Evolutionary conservation across 1,140 invertebrate genomes (phyloP), one percentile per base, ranked within the genome.

Genomic region (Euura saliciscinereae): DNA sequence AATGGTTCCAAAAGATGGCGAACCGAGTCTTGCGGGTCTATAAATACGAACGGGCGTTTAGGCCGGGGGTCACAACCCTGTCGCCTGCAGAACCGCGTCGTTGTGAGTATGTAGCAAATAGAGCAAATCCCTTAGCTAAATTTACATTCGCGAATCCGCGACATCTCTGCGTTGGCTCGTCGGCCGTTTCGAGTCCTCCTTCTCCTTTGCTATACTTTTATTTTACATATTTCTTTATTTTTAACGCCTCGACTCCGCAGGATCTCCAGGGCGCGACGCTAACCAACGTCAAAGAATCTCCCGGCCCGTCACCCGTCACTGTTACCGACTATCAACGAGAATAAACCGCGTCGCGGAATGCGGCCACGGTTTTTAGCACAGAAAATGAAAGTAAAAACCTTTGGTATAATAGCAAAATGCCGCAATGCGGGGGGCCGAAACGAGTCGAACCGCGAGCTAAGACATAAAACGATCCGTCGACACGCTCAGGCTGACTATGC

Each of bases 21-120:
- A 28, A 28, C 28, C 28, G 28, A 28, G 28, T 28, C 28, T 28
- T 28, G 28, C 28, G 28, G 6, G 51, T 59, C 51, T 59, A 59
- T 59, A 59, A 59, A 59, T 59, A 59, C 51, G 13, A 59, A 59
- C 51, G 51, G 51, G 51, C 51, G 13, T 59, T 59, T 59, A n/a
- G 13, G 51, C 51, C 13, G 10, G 8, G 51, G 51, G 51, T 59
- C 51, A 59, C 51, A 59, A 59, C 51, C 51, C 51, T 59, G 51
- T 11, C 10, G 51, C 51, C 51, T n/a, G 51, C 51, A 59, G 51
- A 11, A n/a, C 46, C 7, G 46, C 11, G 51, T n/a, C 10, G 3
- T 6, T 59, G 13, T 2, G 51, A 59, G 51, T n/a, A n/a, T 11
- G 51, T n/a, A 3, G 13, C 51, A 59, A 59, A 59, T 59, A 59